Evolutionary conservation across 35 echinoderm and acorn worm genomes (phyloP).

Genomic region (Patiria miniata): DNA sequence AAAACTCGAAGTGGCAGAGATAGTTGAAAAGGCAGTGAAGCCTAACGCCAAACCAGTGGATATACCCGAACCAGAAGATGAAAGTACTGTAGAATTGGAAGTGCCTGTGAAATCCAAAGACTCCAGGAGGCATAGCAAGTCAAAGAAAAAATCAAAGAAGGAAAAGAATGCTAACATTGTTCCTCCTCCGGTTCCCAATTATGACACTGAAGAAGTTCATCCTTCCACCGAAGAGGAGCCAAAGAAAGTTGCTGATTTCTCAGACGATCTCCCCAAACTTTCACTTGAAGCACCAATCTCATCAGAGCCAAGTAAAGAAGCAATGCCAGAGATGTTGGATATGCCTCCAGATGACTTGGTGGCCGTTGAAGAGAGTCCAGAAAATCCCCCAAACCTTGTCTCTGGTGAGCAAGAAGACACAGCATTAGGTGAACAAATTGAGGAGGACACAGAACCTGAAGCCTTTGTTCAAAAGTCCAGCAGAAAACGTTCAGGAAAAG

Average conservation of each 20-base stretch:
- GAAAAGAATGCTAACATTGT: background rate
- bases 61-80: slow-evolving; percentile 1
- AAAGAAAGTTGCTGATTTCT: background rate
- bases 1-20: background rate
- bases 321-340: background rate
- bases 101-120: slow-evolving; percentile 21
- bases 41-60: background rate
- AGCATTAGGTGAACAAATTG: background rate
- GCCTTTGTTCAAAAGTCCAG: background rate
- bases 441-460: slow-evolving; percentile 32
- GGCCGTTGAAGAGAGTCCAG: slow-evolving; percentile 1
- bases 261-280: background rate
- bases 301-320: background rate
- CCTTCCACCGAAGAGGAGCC: background rate
- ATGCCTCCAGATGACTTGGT: slow-evolving; percentile 8
- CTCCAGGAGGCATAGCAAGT: slow-evolving; percentile 22
- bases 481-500: slow-evolving; percentile 6
- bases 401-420: background rate
- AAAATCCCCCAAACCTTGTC: background rate
- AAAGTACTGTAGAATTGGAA: background rate
- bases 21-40: background rate
- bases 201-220: background rate
- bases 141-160: slow-evolving; percentile 44
- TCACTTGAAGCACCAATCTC: slow-evolving; percentile 16
- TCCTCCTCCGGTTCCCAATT: background rate